Evolutionary conservation across 2,888 invertebrate species (phyloP), one percentile per base, ranked within the genome.

Genomic region (Ectobius pallidus): DNA sequence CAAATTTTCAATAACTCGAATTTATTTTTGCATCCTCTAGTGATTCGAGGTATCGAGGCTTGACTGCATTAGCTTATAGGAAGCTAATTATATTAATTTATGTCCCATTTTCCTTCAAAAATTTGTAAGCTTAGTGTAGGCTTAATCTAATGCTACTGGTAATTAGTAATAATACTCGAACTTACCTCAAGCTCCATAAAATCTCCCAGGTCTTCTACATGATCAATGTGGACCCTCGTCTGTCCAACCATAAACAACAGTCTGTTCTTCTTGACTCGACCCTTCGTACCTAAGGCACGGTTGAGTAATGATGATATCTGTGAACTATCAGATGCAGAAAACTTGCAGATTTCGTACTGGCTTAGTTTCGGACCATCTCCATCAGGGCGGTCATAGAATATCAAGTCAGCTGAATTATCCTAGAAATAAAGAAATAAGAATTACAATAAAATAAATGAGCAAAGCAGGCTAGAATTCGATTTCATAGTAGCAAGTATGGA

Each of bases 211-310:
- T 85, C 87, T 77, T 92, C 85, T 0, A 99, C 97, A 70, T 87
- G 83, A 82, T 99, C 98, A 77, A 97, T 85, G 81, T 98, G 98
- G 30, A 99, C 87, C 74, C 97, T 86, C 0, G 96, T 96, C 80
- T 94, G 92, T 0, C 87, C 93, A 2, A 92, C 88, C 82, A 96
- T 84, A 80, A 90, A 96, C 4, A 98, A 84, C 75, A 88, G 85
- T 4, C 98, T 87, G 0, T 84, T 86, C 82, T 98, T 98, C 58
- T 88, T 86, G 4, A 98, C 91, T 22, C 86, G 83, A 0, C 95
- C 96, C 73, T 86, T 83, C 0, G 88, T 80, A 0, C 96, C 96
- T 75, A 95, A 80, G 81, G 89, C 85, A 84, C 86, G 80, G 75
- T 83, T 78, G 83, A 95, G 80, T 83, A 87, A 82, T 1, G 91